A percentile compares a stretch with the other conserved stretches of the same genome.
phyloP scores from a whole-genome alignment of 1,140 invertebrate species.

The Dreissena polymorpha region DNA sequence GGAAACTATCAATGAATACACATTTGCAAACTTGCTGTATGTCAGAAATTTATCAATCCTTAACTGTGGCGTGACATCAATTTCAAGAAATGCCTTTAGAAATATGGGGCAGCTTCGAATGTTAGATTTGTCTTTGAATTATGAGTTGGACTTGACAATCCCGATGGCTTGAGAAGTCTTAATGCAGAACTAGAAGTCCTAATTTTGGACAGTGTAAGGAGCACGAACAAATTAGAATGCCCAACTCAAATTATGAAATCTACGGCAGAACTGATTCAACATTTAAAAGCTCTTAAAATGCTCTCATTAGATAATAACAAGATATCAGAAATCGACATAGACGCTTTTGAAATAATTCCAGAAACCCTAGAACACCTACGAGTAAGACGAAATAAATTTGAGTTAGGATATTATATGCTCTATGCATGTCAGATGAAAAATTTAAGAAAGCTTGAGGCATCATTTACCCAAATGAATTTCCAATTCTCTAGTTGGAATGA shows the following conservation, averaged over 20 bases:
- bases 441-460: not conserved
- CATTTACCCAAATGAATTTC: not conserved
- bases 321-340: not conserved
- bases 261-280: not conserved
- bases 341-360: not conserved
- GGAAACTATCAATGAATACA: not conserved
- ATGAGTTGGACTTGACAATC: not conserved
- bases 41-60: conserved; percentile 18
- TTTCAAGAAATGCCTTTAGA: not conserved
- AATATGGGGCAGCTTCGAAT: conserved; percentile 9
- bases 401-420: conserved; percentile 13
- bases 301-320: conserved; percentile 18
- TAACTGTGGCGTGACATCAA: conserved; percentile 6
- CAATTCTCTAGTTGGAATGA: not conserved
- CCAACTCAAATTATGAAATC: not conserved
- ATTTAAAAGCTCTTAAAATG: conserved; percentile 9
- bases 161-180: not conserved
- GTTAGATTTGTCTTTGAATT: conserved; percentile 37
- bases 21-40: conserved; percentile 1
- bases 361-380: conserved; percentile 1
- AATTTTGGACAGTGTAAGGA: not conserved
- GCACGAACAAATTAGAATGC: not conserved
- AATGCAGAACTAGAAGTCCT: not conserved
- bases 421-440: conserved; percentile 2
- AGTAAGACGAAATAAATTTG: conserved; percentile 2